Conservation (phyloP, 2,888 invertebrate species). For the Acanthosoma haemorrhoidale region DNA sequence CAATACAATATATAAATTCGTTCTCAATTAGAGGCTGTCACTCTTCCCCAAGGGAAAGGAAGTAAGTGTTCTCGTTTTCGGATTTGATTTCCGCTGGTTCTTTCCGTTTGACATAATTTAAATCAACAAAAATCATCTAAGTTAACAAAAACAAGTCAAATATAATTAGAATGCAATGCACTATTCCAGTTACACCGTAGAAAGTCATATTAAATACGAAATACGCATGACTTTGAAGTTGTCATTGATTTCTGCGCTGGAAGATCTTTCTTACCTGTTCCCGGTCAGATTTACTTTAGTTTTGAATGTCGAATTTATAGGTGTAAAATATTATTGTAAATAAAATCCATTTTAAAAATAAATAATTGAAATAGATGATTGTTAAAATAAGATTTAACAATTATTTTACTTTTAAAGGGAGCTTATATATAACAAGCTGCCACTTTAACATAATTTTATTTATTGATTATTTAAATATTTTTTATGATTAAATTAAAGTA, state of each 20-base stretch:
- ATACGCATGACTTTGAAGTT: constrained; percentile 33
- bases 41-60: background rate
- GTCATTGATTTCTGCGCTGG: constrained; percentile 39
- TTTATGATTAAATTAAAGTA: too few relatives aligned
- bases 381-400: too few relatives aligned
- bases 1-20: background rate
- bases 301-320: too few relatives aligned
- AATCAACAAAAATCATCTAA: background rate
- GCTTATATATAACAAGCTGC: too few relatives aligned
- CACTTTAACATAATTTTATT: too few relatives aligned
- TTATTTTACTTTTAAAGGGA: too few relatives aligned
- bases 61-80: background rate
- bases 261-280: too few relatives aligned
- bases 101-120: background rate
- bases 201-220: background rate
- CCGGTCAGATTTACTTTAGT: background rate
- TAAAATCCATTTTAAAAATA: too few relatives aligned
- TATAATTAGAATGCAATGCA: background rate
- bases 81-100: background rate
- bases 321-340: too few relatives aligned
- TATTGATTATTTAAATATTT: too few relatives aligned
- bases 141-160: background rate
- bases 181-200: background rate
- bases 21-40: background rate
- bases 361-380: too few relatives aligned